These are phyloP conservation scores for Crambe crambe DNA, from an alignment of 37 sponge, comb jelly and placozoan species.

Conservation along the genomic window DNA sequence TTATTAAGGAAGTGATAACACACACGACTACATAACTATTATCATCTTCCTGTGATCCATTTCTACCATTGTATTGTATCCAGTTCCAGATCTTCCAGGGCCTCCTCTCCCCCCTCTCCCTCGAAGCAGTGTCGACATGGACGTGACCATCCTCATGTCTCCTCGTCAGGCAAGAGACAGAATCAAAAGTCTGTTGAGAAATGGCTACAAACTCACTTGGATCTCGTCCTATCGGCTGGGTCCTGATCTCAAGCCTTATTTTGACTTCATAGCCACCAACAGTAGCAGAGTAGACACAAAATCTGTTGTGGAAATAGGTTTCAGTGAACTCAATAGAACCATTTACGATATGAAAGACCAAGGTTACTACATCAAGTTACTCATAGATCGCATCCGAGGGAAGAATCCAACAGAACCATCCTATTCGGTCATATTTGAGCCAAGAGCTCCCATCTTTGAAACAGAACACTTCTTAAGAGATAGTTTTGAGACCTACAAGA, in stretches of 20 bases:
- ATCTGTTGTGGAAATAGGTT: constrained; percentile 13
- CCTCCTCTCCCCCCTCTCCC: constrained; percentile 1
- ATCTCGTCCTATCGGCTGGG: constrained; percentile 18
- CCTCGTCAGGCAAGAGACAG: constrained; percentile 7
- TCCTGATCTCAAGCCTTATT: not conserved
- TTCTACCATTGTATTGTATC: not conserved
- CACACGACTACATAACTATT: too few relatives aligned
- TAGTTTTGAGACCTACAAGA: not conserved
- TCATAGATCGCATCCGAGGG: constrained; percentile 16
- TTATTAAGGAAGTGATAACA: too few relatives aligned
- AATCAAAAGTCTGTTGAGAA: not conserved
- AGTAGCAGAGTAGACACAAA: constrained; percentile 16
- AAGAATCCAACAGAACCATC: not conserved
- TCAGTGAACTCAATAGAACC: constrained; percentile 2
- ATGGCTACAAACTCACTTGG: constrained; percentile 36
- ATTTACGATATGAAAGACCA: not conserved
- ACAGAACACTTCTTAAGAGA: constrained; percentile 24
- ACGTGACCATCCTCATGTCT: not conserved
- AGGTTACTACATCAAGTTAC: constrained; percentile 12
- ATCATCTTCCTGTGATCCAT: too few relatives aligned
- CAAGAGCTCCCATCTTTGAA: constrained; percentile 2
- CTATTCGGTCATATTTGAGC: constrained; percentile 35
- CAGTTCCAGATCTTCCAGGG: not conserved
- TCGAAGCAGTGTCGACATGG: not conserved
- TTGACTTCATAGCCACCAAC: constrained; percentile 48